Percentiles rank a stretch among this genome's conserved stretches.
phyloP scores from a whole-genome alignment of 2,888 invertebrate species.

The Monopis laevigella region DNA sequence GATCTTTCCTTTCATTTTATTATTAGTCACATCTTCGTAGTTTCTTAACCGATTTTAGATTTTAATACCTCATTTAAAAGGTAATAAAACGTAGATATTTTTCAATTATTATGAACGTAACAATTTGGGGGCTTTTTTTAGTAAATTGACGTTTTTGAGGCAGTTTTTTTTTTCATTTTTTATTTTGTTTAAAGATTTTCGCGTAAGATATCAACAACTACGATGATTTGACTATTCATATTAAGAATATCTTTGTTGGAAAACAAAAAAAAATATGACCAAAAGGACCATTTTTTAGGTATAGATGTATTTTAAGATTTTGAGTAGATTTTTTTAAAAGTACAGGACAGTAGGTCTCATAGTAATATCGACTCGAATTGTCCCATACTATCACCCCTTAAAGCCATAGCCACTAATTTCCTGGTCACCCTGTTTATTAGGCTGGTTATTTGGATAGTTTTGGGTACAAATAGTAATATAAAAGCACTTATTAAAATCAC shows the following conservation, averaged over 20 bases:
- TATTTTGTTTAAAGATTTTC: conserved; percentile 5
- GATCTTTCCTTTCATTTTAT: too few species aligned
- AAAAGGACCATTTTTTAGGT: conserved; percentile 3
- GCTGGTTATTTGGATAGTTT: too few species aligned
- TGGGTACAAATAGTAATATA: too few species aligned
- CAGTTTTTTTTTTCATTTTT: conserved; percentile 4
- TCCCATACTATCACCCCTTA: conserved; percentile 2
- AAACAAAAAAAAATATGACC: conserved; percentile 3
- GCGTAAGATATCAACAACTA: conserved; percentile 6
- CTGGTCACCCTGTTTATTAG: too few species aligned
- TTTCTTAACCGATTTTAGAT: conserved; percentile 10
- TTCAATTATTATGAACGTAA: conserved; percentile 11
- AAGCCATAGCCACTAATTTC: too few species aligned
- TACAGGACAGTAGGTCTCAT: conserved; percentile 1
- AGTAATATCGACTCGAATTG: conserved; percentile 6
- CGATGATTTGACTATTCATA: conserved; percentile 8
- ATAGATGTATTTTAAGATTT: conserved; percentile 1
- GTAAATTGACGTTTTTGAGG: conserved; percentile 11
- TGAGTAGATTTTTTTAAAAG: not conserved
- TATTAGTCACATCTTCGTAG: conserved; percentile 4
- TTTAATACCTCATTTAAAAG: conserved; percentile 11
- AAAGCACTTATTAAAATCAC: too few species aligned
- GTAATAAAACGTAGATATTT: conserved; percentile 8
- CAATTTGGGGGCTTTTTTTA: conserved; percentile 9
- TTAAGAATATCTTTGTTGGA: conserved; percentile 6